Conservation (phyloP, 2,113 vertebrate genomes). For the Eurypyga helias region DNA sequence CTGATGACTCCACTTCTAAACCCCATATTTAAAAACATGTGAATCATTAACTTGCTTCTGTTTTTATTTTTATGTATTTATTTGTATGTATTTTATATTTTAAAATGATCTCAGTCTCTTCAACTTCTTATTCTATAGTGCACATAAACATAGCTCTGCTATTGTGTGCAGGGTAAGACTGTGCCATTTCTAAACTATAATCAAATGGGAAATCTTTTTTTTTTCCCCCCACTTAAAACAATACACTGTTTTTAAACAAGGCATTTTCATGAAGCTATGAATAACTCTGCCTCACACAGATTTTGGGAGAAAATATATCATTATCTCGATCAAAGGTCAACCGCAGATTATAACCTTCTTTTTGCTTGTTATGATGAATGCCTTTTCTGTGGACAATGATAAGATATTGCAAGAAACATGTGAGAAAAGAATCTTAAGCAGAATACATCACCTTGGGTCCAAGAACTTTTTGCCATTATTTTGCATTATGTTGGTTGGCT, state of each 20-base stretch:
- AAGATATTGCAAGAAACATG: slow-evolving; percentile 44
- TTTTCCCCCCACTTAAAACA: slow-evolving; percentile 36
- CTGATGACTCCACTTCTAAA: neutral
- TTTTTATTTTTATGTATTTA: neutral
- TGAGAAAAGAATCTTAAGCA: slow-evolving; percentile 49
- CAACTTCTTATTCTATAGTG: neutral
- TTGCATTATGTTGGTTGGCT: neutral
- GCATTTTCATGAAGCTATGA: slow-evolving; percentile 71
- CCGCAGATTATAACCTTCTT: slow-evolving; percentile 75
- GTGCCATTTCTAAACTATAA: slow-evolving; percentile 33
- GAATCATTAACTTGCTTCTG: neutral
- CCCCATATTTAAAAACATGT: neutral
- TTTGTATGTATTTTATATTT: neutral
- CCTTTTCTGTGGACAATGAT: slow-evolving; percentile 26
- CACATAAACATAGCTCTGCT: neutral
- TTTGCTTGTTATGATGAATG: slow-evolving; percentile 60
- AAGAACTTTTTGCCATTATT: neutral
- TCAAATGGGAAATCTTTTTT: neutral
- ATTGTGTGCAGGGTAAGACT: neutral
- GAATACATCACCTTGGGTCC: neutral
- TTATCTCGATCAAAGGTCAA: slow-evolving; percentile 75
- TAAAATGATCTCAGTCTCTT: neutral
- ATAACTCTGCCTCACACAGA: slow-evolving; percentile 72
- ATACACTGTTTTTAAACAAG: slow-evolving; percentile 51
- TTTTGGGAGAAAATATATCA: slow-evolving; percentile 65